Base-by-base conservation (phyloP, 1,140 invertebrate genomes). In the Ceratina calcarata region DNA sequence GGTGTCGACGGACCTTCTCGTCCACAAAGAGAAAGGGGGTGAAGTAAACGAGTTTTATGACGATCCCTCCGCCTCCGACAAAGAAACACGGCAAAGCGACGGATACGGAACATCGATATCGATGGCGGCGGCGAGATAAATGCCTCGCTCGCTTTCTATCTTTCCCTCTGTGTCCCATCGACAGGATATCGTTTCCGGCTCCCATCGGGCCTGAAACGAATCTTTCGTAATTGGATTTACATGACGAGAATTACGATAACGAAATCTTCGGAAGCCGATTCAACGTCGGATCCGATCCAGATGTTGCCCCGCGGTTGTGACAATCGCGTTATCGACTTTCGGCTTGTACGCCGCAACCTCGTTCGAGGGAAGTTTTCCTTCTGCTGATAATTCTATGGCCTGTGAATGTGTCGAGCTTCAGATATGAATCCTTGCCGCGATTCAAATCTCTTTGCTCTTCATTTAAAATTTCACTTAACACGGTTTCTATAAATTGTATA, bases 1-100 rank as follows among this genome's bases (percentile, higher is more conserved):
- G 51, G 58, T 53, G 18, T 10, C 51, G 55, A 72, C 75, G 80
- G 85, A 87, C 83, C 85, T 87, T 86, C 85, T 24, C 20, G 13
- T 20, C 32, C n/a, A 74, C 67, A 77, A 68, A 10, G 57, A 70
- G 66, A 22, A 65, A 64, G 27, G 49, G 66, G 74, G 60, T 85
- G 81, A 86, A 81, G 74, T 78, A 84, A 87, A 86, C 82, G 82
- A 89, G 84, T 87, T 90, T 90, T 80, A 80, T 82, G 79, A 76
- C 69, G 65, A 70, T 61, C 69, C 58, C 74, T 45, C 32, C 32
- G 32, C 32, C 32, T 37, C 2, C 61, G 15, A 18, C 73, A 55
- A 27, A 3, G 55, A 53, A 45, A 66, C 58, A 62, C 24, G 10
- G 66, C 66, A 53, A 68, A 68, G 22, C 57, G 55, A 53, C 45